A percentile compares a stretch with the other conserved stretches of the same genome.
Evolutionary conservation across 2,888 invertebrate genomes (phyloP).

Genomic region (Andrena haemorrhoa): DNA sequence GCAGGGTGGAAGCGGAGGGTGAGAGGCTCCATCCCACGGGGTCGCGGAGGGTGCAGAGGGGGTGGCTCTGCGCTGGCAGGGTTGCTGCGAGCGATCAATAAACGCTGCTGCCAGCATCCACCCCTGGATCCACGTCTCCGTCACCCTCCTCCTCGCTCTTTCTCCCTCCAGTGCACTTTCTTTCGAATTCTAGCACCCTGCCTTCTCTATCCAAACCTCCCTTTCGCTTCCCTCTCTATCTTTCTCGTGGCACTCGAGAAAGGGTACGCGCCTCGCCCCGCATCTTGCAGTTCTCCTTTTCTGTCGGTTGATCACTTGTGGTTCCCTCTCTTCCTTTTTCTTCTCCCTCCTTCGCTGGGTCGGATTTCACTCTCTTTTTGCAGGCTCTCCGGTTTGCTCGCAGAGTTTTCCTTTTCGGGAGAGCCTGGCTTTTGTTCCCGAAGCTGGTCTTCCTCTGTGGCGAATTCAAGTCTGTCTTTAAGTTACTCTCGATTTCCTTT

Average conservation of each 20-base stretch:
- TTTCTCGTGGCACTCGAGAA: background rate
- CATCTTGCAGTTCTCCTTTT: background rate
- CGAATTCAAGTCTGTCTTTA: no score
- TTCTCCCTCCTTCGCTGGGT: background rate
- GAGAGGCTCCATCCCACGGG: slow-evolving; percentile 50
- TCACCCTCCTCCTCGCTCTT: slow-evolving; percentile 23
- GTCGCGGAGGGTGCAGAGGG: slow-evolving; percentile 57
- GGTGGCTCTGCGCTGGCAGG: slow-evolving; percentile 74
- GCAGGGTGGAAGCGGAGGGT: slow-evolving; percentile 53
- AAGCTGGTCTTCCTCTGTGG: no score
- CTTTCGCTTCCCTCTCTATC: slow-evolving; percentile 1
- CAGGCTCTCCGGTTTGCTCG: background rate
- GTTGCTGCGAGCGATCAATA: slow-evolving; percentile 83
- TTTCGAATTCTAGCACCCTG: slow-evolving; percentile 2
- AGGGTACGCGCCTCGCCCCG: background rate
- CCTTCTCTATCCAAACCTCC: background rate
- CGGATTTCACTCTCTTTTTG: background rate
- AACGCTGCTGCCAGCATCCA: slow-evolving; percentile 82
- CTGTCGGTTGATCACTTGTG: slow-evolving; percentile 1
- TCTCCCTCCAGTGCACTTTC: slow-evolving; percentile 33
- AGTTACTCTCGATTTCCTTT: no score
- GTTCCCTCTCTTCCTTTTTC: background rate
- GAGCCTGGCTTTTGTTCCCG: no score
- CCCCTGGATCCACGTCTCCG: slow-evolving; percentile 75
- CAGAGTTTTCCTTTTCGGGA: background rate